These are phyloP conservation scores for Apamea anceps DNA, from an alignment of 2,888 invertebrate genomes.

Conservation along the genomic window DNA sequence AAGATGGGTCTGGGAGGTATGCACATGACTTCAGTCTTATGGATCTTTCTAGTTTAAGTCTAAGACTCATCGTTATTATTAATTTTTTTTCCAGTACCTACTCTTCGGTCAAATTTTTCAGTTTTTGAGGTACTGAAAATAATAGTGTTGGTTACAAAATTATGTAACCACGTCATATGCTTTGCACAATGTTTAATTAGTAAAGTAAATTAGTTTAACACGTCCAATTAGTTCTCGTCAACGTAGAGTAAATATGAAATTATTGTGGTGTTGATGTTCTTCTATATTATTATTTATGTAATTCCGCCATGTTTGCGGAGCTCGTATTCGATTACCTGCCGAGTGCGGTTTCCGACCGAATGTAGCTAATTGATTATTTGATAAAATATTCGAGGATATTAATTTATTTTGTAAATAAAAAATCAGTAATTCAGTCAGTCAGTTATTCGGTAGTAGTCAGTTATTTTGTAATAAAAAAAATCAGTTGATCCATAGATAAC, in stretches of 20 bases:
- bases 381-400: slow-evolving; percentile 12
- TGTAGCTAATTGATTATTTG: slow-evolving; percentile 24
- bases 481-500: no score
- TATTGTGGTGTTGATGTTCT: slow-evolving; percentile 31
- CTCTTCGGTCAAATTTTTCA: neutral
- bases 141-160: neutral
- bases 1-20: no score
- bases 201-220: slow-evolving; percentile 35
- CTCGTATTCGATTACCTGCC: slow-evolving; percentile 40
- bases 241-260: slow-evolving; percentile 48
- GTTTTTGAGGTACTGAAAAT: neutral
- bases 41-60: neutral
- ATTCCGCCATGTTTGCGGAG: slow-evolving; percentile 18
- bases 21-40: neutral
- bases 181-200: slow-evolving; percentile 38
- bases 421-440: no score
- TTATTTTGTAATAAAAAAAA: no score
- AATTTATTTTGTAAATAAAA: neutral
- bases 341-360: slow-evolving; percentile 45
- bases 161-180: neutral
- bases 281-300: slow-evolving; percentile 32
- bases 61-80: neutral
- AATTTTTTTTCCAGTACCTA: neutral
- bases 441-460: no score
- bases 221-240: slow-evolving; percentile 35